These are phyloP conservation scores for Syrrhaptes paradoxus DNA, from an alignment of 2,113 vertebrate species.

Conservation along the genomic window DNA sequence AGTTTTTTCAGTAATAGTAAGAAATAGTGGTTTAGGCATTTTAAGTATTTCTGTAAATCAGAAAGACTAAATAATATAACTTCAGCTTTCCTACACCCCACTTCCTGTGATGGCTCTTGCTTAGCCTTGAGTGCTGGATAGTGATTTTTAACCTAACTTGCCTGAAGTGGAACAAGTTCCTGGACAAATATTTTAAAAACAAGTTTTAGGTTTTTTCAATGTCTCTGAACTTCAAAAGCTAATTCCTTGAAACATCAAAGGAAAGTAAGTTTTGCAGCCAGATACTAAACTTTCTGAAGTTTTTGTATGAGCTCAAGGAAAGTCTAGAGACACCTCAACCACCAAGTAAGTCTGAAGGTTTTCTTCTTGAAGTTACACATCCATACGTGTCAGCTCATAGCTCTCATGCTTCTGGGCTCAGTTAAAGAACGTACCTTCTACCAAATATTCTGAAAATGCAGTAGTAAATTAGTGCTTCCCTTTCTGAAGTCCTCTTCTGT, in stretches of 20 bases:
- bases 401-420: background rate
- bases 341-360: background rate
- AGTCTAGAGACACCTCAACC: background rate
- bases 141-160: background rate
- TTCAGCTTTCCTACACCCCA: background rate
- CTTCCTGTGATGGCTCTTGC: background rate
- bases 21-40: background rate
- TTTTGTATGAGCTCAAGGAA: background rate
- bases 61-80: background rate
- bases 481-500: background rate
- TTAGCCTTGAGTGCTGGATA: background rate
- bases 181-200: background rate
- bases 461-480: background rate
- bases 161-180: background rate
- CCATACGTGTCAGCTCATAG: background rate
- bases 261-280: background rate
- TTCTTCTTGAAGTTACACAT: background rate
- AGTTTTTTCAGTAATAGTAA: background rate
- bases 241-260: background rate
- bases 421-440: background rate
- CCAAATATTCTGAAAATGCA: background rate
- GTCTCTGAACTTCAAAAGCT: background rate
- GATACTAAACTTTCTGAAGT: background rate
- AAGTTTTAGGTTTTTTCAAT: background rate
- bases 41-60: background rate